A percentile compares a stretch with the other conserved stretches of the same genome.
Evolutionary conservation across 2,888 invertebrate genomes (phyloP).

Genomic region (Epiblema foenella): DNA sequence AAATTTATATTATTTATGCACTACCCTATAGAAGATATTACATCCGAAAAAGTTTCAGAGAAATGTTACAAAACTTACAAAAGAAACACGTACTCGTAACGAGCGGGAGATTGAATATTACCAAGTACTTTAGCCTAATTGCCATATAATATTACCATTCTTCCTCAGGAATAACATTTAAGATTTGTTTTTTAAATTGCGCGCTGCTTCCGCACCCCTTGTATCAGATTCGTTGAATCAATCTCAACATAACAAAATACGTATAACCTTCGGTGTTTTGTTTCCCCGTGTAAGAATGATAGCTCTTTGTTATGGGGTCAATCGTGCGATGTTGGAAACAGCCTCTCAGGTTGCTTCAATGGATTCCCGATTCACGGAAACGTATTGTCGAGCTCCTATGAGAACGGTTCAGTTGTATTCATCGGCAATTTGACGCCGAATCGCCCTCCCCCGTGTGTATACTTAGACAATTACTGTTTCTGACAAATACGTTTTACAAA

Average conservation of each 20-base stretch:
- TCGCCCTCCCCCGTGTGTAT: neutral
- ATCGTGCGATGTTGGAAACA: constrained; percentile 59
- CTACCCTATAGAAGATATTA: no score
- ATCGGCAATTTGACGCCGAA: constrained; percentile 20
- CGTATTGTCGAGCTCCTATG: constrained; percentile 46
- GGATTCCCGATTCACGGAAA: constrained; percentile 66
- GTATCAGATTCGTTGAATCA: constrained; percentile 33
- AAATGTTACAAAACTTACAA: no score
- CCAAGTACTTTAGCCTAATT: no score
- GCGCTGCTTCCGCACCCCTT: neutral
- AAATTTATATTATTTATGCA: no score
- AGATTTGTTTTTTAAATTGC: no score
- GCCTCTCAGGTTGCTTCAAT: constrained; percentile 65
- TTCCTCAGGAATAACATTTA: no score
- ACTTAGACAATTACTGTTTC: neutral
- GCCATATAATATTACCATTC: no score
- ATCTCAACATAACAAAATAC: constrained; percentile 29
- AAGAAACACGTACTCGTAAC: no score
- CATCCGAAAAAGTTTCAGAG: no score
- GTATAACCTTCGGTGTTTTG: constrained; percentile 55
- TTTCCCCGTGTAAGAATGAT: constrained; percentile 62
- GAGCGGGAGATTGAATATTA: no score
- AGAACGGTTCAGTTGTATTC: constrained; percentile 29
- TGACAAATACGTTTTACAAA: constrained; percentile 24
- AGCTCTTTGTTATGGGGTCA: constrained; percentile 74